Evolutionary conservation across 2,113 vertebrate species (phyloP), one percentile per base, ranked within the genome.

Genomic region (Limanda limanda): DNA sequence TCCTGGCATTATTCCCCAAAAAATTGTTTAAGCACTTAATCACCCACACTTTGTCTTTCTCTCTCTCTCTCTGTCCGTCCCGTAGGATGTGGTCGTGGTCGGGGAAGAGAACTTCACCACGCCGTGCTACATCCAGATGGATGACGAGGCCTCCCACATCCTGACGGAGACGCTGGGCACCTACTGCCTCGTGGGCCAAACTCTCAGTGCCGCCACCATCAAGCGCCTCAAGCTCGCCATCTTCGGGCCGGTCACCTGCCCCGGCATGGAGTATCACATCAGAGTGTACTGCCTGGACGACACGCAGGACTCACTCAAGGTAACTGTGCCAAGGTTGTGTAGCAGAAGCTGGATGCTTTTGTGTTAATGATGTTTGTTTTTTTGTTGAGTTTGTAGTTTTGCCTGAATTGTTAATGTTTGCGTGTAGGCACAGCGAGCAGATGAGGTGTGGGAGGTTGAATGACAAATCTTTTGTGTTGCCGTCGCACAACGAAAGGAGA

Each of bases 101-200:
- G 97, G 98, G 21, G 97, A 98, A 70, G 98, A 99, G 72, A 98
- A 98, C 82, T 98, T 98, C 91, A 99, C 97, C 17, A 99, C 97
- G 0, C 97, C 97, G 0, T 99, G 97, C 86, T 99, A 99, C 66
- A 94, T 99, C 83, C 98, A 99, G 87, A 92, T 99, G 95, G 97
- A 98, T 1, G 92, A 96, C 0, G 96, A 99, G 66, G 95, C 97
- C 51, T 99, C 97, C 92, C 98, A 99, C 88, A 95, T 99, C 86
- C 95, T 99, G 91, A 98, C 96, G 0, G 98, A 99, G 94, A 98
- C 94, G 0, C 95, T 99, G 70, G 95, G 97, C 52, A 98, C 97
- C 0, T 97, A 96, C 17, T 94, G 97, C 76, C 92, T 99, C 60
- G 96, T 96, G n/a, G 98, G 98, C 15, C 97, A 97, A 68, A 95